Percentiles rank a stretch among this genome's conserved stretches.
These are phyloP conservation scores for Isichthys henryi DNA, from an alignment of 2,113 vertebrate genomes.

Conservation along the genomic window DNA sequence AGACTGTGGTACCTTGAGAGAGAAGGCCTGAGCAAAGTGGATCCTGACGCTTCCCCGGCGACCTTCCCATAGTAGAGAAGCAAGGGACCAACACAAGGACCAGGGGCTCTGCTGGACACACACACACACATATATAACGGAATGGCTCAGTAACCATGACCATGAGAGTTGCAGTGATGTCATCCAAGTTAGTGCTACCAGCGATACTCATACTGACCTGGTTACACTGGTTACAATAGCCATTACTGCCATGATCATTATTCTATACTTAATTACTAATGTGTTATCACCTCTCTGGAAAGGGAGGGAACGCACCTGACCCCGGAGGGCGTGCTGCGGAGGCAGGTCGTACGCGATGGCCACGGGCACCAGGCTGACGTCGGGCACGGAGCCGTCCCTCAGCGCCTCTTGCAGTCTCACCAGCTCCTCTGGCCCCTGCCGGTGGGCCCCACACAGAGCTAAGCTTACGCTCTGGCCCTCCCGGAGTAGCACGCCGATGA, in stretches of 20 bases:
- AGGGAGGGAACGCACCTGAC: constrained; percentile 17
- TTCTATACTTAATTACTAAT: neutral
- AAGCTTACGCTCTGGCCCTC: constrained; percentile 67
- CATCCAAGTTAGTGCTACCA: constrained; percentile 16
- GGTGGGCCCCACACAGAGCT: constrained; percentile 61
- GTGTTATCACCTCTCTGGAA: neutral
- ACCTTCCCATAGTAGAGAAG: constrained; percentile 33
- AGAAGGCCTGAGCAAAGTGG: constrained; percentile 80
- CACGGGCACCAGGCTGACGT: constrained; percentile 70
- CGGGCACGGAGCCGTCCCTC: constrained; percentile 48
- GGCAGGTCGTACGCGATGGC: constrained; percentile 70
- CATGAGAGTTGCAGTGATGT: constrained; percentile 21
- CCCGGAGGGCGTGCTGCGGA: constrained; percentile 39
- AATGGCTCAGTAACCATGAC: constrained; percentile 12
- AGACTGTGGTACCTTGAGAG: constrained; percentile 66
- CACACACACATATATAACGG: neutral
- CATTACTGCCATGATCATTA: neutral
- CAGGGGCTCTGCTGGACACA: constrained; percentile 37
- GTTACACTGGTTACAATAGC: neutral
- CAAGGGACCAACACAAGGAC: constrained; percentile 38
- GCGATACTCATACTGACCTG: constrained; percentile 28
- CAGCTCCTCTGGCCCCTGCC: constrained; percentile 46
- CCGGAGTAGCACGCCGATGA: constrained; percentile 66
- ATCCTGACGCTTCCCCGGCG: constrained; percentile 58
- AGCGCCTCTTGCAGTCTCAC: constrained; percentile 57